phyloP scores from a whole-genome alignment of 2,888 invertebrate species.

The Nudaria mundana region DNA sequence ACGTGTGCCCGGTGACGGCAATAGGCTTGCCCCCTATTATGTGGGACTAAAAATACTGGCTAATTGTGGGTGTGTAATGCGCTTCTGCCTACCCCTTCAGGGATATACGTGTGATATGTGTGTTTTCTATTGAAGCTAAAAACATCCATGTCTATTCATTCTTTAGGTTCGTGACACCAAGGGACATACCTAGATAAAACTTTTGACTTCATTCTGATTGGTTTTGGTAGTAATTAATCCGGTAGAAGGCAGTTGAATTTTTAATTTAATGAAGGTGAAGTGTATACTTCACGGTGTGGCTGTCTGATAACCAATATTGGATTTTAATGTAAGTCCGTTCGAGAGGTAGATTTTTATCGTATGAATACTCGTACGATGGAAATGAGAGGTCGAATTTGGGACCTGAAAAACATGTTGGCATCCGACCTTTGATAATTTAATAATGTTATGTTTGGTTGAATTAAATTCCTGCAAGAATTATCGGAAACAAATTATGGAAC shows the following conservation, averaged over 20 bases:
- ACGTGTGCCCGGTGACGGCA: too few species aligned
- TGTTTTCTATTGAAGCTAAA: too few species aligned
- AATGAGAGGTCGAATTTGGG: conserved; percentile 46
- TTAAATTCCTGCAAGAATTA: conserved; percentile 11
- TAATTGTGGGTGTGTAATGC: too few species aligned
- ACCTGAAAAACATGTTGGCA: conserved; percentile 47
- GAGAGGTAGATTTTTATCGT: conserved; percentile 62
- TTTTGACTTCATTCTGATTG: too few species aligned
- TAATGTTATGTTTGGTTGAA: conserved; percentile 45
- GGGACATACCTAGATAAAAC: too few species aligned
- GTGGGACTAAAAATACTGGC: too few species aligned
- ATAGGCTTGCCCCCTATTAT: too few species aligned
- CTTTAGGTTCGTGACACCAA: too few species aligned
- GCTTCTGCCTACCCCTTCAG: too few species aligned
- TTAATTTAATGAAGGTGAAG: conserved; percentile 9
- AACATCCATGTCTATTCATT: too few species aligned
- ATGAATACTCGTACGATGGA: conserved; percentile 45
- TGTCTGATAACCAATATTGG: conserved; percentile 45
- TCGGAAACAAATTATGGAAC: too few species aligned
- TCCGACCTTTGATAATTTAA: conserved; percentile 39
- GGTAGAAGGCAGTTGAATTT: neutral
- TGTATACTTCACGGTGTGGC: conserved; percentile 17
- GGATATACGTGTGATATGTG: too few species aligned
- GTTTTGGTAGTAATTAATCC: neutral
- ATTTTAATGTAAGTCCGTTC: conserved; percentile 57